Percentiles rank a stretch among this genome's conserved stretches.
Evolutionary conservation across 2,797 vertebrate species (phyloP).

Genomic region (Apodemus agrarius): DNA sequence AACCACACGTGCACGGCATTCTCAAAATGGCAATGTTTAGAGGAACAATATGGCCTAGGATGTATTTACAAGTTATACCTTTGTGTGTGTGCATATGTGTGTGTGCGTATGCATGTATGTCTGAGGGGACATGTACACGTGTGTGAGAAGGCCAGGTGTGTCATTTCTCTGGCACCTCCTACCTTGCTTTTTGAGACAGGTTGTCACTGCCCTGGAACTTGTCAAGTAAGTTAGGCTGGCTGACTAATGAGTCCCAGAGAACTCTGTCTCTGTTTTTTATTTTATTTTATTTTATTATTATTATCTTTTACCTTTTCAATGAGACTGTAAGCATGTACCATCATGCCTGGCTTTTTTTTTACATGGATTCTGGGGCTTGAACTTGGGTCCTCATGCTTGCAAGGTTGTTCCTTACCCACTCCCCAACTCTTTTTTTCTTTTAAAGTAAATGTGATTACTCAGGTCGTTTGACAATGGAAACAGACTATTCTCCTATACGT

Average conservation of each 20-base stretch:
- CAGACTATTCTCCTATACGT: neutral
- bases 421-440: neutral
- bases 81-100: neutral
- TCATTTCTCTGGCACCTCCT: neutral
- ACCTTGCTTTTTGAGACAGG: neutral
- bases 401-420: neutral
- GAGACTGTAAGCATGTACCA: neutral
- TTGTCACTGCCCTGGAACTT: neutral
- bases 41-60: neutral
- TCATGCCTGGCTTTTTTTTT: neutral
- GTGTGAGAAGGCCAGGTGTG: neutral
- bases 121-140: neutral
- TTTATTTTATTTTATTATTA: too few relatives aligned
- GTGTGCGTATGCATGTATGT: neutral
- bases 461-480: neutral
- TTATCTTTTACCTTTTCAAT: too few relatives aligned
- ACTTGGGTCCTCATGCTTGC: neutral
- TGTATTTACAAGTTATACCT: neutral
- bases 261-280: too few relatives aligned
- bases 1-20: neutral
- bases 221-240: neutral
- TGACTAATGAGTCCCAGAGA: neutral
- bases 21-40: neutral
- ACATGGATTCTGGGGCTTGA: neutral
- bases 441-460: neutral